Evolutionary conservation across 2,113 vertebrate genomes (phyloP), one percentile per base, ranked within the genome.

Genomic region (Mustela nigripes): DNA sequence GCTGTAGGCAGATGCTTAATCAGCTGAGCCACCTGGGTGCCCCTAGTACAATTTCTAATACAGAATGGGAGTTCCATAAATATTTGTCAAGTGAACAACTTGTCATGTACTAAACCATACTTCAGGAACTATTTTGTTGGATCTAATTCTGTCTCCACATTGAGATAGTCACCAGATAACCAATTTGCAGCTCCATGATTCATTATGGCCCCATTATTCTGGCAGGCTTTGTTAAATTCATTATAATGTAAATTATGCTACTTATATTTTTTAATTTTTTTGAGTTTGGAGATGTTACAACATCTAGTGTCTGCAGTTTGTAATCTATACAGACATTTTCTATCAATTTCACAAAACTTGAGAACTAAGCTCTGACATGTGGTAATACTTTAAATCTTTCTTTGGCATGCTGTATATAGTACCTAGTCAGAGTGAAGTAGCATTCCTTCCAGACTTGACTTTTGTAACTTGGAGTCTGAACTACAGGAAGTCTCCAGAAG

Each of bases 331-430:
- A 78, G 5, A 78, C 67, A 69, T 48, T 45, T 78, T 48, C 74
- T 48, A 26, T 16, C 28, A 74, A 45, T 76, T 14, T 78, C 15
- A 48, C 26, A 78, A 78, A 78, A 28, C 74, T 78, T 78, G 74
- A 45, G 42, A 76, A 76, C 42, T 48, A 48, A 48, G 7, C 74
- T 78, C 31, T 78, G 42, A 78, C 26, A 48, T 78, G 45, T 76
- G 50, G 74, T 95, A 86, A 78, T 71, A 86, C 65, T 65, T 92
- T 96, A 93, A 92, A 83, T 90, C 33, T 87, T 31, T 94, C 48
- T 48, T 84, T 78, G 22, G 9, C 33, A 42, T 50, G 60, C 83
- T 76, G 45, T 50, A 96, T 65, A 42, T 24, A 79, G 39, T 58
- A 26, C 10, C 12, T 86, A 78, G 18, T 71, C 81, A 69, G 86